These are phyloP conservation scores for Lipophrys pholis DNA, from an alignment of 2,113 vertebrate genomes.

Conservation along the genomic window DNA sequence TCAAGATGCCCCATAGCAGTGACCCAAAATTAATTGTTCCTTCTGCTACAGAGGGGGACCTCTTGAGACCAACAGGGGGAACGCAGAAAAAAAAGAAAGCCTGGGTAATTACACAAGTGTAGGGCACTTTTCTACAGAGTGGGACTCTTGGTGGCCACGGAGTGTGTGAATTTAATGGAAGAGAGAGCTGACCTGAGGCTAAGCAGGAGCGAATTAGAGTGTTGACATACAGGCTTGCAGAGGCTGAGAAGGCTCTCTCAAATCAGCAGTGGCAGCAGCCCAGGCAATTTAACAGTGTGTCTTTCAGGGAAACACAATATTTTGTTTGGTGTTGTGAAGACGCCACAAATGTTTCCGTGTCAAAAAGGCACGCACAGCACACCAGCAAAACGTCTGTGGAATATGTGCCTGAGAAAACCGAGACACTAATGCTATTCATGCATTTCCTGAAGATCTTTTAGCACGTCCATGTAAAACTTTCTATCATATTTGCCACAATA, in stretches of 20 bases:
- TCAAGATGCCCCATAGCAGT: conserved; percentile 77
- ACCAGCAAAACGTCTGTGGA: too few relatives aligned
- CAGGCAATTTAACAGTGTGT: conserved; percentile 4
- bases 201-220: conserved; percentile 50
- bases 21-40: conserved; percentile 83
- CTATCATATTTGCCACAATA: conserved; percentile 8
- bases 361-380: too few relatives aligned
- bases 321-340: background rate
- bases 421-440: too few relatives aligned
- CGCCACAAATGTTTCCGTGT: background rate
- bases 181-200: conserved; percentile 62
- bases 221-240: conserved; percentile 59
- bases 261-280: conserved; percentile 52
- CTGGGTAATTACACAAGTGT: conserved; percentile 76
- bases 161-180: conserved; percentile 64
- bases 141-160: conserved; percentile 49
- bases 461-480: background rate
- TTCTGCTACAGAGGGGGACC: conserved; percentile 75
- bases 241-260: conserved; percentile 26
- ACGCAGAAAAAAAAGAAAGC: conserved; percentile 44
- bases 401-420: too few relatives aligned
- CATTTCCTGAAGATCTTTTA: too few relatives aligned
- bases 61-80: conserved; percentile 69
- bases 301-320: conserved; percentile 21
- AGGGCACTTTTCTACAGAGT: conserved; percentile 60